Evolutionary conservation across 1,140 invertebrate species (phyloP).

Genomic region (Uloborus diversus): DNA sequence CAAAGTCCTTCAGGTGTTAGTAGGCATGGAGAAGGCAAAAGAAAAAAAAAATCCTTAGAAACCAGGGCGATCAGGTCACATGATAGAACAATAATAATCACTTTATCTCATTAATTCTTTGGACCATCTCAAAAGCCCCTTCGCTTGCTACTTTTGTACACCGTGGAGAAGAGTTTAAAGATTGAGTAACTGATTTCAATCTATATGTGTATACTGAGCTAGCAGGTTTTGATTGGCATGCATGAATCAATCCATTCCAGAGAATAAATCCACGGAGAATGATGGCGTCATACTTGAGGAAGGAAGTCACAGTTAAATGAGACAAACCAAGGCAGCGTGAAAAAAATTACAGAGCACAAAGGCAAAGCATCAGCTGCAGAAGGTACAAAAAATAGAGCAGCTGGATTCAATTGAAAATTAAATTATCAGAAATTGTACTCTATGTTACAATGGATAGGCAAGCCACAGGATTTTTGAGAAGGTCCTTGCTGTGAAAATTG

Average conservation of each 20-base stretch:
- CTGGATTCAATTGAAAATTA: constrained; percentile 40
- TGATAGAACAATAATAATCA: constrained; percentile 24
- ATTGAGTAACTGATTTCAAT: constrained; percentile 44
- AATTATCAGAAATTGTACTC: constrained; percentile 4
- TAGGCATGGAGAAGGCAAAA: constrained; percentile 49
- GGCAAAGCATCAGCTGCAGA: constrained; percentile 45
- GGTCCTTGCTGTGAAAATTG: constrained; percentile 70
- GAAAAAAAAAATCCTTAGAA: constrained; percentile 56
- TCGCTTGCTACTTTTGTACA: constrained; percentile 67
- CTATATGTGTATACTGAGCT: constrained; percentile 35
- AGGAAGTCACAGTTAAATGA: constrained; percentile 47
- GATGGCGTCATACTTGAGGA: not conserved
- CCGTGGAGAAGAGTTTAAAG: constrained; percentile 30
- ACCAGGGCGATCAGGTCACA: constrained; percentile 44
- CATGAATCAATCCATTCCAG: constrained; percentile 57
- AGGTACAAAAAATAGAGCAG: constrained; percentile 42
- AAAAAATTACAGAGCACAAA: constrained; percentile 49
- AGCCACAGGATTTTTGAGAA: constrained; percentile 73
- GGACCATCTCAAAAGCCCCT: constrained; percentile 98
- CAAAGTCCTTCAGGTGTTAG: constrained; percentile 54
- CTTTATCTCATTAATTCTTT: constrained; percentile 68
- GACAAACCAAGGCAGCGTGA: constrained; percentile 54
- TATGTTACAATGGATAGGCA: constrained; percentile 55
- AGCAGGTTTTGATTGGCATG: constrained; percentile 57
- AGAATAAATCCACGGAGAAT: constrained; percentile 41